Evolutionary conservation across 2,888 invertebrate species (phyloP).

Genomic region (Ectropis crepuscularia): DNA sequence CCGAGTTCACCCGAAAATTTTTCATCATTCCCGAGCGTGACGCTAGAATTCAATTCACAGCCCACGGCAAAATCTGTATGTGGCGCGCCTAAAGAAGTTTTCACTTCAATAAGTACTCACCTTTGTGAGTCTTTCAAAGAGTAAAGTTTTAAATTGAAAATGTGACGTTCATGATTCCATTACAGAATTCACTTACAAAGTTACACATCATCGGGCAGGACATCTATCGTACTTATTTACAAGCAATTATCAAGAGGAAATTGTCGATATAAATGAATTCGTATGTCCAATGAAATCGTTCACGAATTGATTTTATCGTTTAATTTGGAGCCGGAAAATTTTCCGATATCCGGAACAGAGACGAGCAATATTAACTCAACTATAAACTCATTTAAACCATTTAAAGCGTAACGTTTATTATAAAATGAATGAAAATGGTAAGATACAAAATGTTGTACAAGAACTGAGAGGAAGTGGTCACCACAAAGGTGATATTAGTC

Average conservation of each 20-base stretch:
- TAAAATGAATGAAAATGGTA: neutral
- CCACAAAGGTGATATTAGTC: too few species aligned
- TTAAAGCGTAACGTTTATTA: slow-evolving; percentile 1
- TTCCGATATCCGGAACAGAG: slow-evolving; percentile 21
- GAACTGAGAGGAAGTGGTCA: too few species aligned
- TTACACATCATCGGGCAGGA: neutral
- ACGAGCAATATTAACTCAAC: slow-evolving; percentile 22
- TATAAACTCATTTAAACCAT: slow-evolving; percentile 22
- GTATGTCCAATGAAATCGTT: slow-evolving; percentile 16
- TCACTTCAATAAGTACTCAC: too few species aligned
- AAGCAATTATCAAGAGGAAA: slow-evolving; percentile 11
- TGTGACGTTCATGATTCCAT: too few species aligned
- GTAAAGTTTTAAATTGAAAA: too few species aligned
- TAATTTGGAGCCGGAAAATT: slow-evolving; percentile 22
- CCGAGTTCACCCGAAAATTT: too few species aligned
- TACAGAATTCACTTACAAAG: too few species aligned
- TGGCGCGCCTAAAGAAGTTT: too few species aligned
- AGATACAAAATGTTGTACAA: neutral
- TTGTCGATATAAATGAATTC: slow-evolving; percentile 11
- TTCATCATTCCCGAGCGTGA: too few species aligned
- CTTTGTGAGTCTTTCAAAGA: too few species aligned
- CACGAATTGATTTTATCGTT: slow-evolving; percentile 18
- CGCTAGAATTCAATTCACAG: too few species aligned
- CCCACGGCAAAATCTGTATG: too few species aligned
- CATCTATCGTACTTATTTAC: neutral